A percentile compares a stretch with the other conserved stretches of the same genome.
These are phyloP conservation scores for Microplitis deprimator DNA, from an alignment of 2,888 invertebrate genomes.

Conservation along the genomic window DNA sequence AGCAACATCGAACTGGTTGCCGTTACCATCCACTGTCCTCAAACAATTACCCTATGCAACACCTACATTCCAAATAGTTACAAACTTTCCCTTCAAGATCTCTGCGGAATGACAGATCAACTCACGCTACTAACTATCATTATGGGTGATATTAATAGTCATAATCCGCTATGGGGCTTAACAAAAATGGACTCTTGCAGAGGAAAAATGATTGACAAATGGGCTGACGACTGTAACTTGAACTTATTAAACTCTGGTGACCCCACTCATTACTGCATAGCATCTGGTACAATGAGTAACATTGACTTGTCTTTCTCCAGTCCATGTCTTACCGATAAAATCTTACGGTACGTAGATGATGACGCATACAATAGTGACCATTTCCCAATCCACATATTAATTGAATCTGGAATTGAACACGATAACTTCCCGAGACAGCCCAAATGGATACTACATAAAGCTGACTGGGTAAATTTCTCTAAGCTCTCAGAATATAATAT, in stretches of 20 bases:
- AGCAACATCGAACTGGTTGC: conserved; percentile 48
- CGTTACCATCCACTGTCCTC: conserved; percentile 30
- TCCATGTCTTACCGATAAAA: not conserved
- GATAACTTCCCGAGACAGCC: not conserved
- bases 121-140: conserved; percentile 51
- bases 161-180: conserved; percentile 48
- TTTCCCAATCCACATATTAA: conserved; percentile 12
- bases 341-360: conserved; percentile 1
- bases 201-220: conserved; percentile 25
- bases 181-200: conserved; percentile 45
- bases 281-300: not conserved
- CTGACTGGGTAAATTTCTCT: conserved; percentile 42
- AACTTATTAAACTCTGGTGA: not conserved
- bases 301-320: conserved; percentile 17
- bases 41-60: conserved; percentile 45
- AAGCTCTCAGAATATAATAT: conserved; percentile 24
- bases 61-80: conserved; percentile 46
- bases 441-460: conserved; percentile 47
- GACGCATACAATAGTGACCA: conserved; percentile 28
- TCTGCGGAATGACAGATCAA: conserved; percentile 44
- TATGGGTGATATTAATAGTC: conserved; percentile 52
- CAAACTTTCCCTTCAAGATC: conserved; percentile 29
- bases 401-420: not conserved
- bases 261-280: conserved; percentile 20
- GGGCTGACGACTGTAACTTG: conserved; percentile 9